Base-by-base conservation (phyloP, 2,113 vertebrate species). In the Microcebus tavaratra region DNA sequence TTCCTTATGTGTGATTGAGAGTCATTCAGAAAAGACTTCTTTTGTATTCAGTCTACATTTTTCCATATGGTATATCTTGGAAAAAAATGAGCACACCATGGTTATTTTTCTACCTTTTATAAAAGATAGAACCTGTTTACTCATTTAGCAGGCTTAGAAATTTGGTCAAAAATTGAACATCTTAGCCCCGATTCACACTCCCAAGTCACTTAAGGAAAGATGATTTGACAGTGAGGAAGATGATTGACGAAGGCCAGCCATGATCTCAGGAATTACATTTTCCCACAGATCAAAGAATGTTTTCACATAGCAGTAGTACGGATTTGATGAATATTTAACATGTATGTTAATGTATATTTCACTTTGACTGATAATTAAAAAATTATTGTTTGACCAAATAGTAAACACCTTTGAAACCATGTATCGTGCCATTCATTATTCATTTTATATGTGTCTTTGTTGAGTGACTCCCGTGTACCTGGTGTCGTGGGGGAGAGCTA, bases 261-360 rank as follows among this genome's bases (percentile, higher is more conserved):
- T 78, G 45, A 96, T 75, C 86, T 97, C 70, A 73, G 95, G 91
- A 96, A 34, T 85, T 93, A 59, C 13, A 42, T 84, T 93, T 98
- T 34, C 90, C 63, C 85, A 63, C 90, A 94, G 18, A 79, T 39
- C 72, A 48, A 92, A 94, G n/a, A 88, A n/a, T 91, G 5, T 95
- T 98, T 76, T 87, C 84, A 23, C 57, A 8, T 53, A 76, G 55
- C 82, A 88, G 45, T 96, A 87, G 93, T 94, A 93, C 81, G 27
- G 27, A 67, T 86, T 93, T 92, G 78, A 67, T 73, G 88, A 95
- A 82, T 88, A 76, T 88, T 96, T 91, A 79, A 82, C 67, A 72
- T 95, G 27, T 75, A 63, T 90, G 45, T 88, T 63, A 76, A 63
- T 97, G 4, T 90, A 1, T 59, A 80, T 89, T 63, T 94, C 20